Evolutionary conservation across 2,888 invertebrate genomes (phyloP), one percentile per base, ranked within the genome.

Genomic region (Drosophila mettleri): DNA sequence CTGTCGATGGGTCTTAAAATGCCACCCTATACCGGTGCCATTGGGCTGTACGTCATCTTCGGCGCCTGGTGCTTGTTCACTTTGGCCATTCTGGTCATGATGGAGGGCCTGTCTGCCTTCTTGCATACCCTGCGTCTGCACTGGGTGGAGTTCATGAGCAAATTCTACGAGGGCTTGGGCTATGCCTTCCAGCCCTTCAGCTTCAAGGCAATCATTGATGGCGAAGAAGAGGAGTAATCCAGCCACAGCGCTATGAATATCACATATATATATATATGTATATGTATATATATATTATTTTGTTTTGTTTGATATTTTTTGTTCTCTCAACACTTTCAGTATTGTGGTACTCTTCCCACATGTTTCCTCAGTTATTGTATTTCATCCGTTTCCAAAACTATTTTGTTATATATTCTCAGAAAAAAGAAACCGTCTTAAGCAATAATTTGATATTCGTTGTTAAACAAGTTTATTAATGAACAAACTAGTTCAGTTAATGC

Each of bases 61-160:
- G 95, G 95, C 67, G 95, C 96, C 90, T 99, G 99, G 98, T 96
- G 97, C 61, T 93, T 95, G 54, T 95, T 99, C 80, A 99, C 99
- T 0, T 93, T 99, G 61, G 96, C 96, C 87, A 98, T 99, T 92
- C 94, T 99, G 68, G 97, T 99, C 74, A 94, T 99, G 91, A 99
- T 99, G 99, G 99, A 99, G 93, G 99, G 99, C 1, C 94, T 99
- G 31, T 99, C 98, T 27, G 99, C 99, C 46, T 99, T 99, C 94
- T 94, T 99, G 80, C 99, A 99, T 92, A 99, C 99, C 1, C 94
- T 99, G 84, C 97, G 99, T 94, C 94, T 98, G 88, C 98, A 98
- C 93, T 98, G 98, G 98, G 97, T 97, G 89, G 97, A 98, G 93
- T 99, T 99, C 93, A 98, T 98, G 94, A 98, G 97, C 93, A 97